phyloP scores from a whole-genome alignment of 2,113 vertebrate genomes.

The Anser brachyrhynchus region DNA sequence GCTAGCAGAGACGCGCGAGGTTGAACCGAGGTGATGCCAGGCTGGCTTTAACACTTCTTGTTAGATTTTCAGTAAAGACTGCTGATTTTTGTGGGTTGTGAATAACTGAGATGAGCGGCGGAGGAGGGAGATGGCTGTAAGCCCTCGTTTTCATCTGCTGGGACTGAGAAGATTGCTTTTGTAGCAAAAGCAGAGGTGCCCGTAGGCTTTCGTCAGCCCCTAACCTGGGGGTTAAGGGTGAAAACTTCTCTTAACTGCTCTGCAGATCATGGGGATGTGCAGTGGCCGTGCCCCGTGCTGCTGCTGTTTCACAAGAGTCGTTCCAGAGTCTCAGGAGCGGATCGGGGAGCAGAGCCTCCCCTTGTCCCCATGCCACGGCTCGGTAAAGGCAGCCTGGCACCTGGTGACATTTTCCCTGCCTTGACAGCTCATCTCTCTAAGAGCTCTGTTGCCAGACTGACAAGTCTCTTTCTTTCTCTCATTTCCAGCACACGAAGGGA shows the following conservation, averaged over 20 bases:
- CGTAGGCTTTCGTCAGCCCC: neutral
- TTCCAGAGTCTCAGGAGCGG: fast-evolving
- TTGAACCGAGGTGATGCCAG: neutral
- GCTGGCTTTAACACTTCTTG: fast-evolving
- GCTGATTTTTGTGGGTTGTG: neutral
- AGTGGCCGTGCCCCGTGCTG: fast-evolving
- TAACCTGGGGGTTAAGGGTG: neutral
- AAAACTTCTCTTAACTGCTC: neutral
- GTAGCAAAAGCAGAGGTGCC: neutral
- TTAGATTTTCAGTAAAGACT: neutral
- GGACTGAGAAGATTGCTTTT: neutral
- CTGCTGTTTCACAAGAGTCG: neutral
- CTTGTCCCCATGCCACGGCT: neutral
- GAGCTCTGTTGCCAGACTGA: neutral
- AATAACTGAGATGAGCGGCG: fast-evolving
- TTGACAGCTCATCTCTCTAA: neutral
- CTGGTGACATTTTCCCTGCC: neutral
- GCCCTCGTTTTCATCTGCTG: neutral
- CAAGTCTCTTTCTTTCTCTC: neutral
- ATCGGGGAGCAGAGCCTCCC: neutral
- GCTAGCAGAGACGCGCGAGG: neutral
- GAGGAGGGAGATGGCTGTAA: neutral
- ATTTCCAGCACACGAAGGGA: neutral
- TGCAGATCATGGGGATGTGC: fast-evolving
- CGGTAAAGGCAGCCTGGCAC: neutral